Evolutionary conservation across 2,113 vertebrate species (phyloP).

Genomic region (Cavia aperea): DNA sequence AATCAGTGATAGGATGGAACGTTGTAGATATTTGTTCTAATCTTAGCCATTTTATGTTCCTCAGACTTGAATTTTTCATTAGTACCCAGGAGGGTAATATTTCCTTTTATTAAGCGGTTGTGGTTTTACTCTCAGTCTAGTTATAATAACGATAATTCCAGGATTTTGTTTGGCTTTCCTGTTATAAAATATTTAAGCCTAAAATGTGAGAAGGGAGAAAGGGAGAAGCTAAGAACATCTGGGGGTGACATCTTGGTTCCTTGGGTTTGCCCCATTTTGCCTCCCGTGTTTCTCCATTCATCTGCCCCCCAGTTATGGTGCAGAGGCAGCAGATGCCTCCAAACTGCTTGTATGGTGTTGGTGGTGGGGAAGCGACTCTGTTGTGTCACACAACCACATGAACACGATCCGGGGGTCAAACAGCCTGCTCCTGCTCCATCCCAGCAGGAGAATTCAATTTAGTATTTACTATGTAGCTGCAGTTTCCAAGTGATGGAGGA

Average conservation of each 20-base stretch:
- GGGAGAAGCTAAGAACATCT: neutral
- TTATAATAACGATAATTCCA: neutral
- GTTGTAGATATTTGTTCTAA: neutral
- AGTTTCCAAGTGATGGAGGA: neutral
- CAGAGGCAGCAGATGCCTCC: neutral
- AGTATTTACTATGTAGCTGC: neutral
- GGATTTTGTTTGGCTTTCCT: neutral
- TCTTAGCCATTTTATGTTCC: neutral
- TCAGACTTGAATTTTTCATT: neutral
- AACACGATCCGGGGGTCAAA: neutral
- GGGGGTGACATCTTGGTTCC: neutral
- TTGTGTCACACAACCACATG: rapidly evolving
- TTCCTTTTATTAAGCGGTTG: neutral
- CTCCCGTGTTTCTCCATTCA: neutral
- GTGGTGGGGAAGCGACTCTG: neutral
- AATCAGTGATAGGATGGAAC: neutral
- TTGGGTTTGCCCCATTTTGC: neutral
- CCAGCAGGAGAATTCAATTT: neutral
- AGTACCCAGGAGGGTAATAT: neutral
- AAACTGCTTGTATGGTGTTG: neutral
- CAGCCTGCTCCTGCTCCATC: neutral
- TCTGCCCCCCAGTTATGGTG: neutral
- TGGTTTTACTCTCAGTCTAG: neutral
- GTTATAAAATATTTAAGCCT: neutral
- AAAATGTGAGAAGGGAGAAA: neutral